Evolutionary conservation across 2,888 invertebrate genomes (phyloP), one percentile per base, ranked within the genome.

Genomic region (Apodemia hepburni): DNA sequence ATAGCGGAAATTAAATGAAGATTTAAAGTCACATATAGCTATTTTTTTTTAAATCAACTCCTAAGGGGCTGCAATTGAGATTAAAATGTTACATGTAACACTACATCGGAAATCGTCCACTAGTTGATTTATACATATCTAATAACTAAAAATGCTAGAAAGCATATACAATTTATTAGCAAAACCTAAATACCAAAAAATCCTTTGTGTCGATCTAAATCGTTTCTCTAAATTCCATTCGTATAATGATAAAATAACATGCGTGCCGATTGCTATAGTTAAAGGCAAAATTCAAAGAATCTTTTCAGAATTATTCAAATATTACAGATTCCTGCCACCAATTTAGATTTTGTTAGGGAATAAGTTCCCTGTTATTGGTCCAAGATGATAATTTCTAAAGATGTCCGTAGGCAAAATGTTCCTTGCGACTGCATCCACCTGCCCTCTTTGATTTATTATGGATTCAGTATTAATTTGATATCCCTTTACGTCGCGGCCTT

Each of bases 381-480:
- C 76, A 77, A 81, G 76, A 81, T 81, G 87, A 88, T 90, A 84
- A 89, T 89, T 87, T 87, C 84, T 80, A 80, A 87, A 86, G 83
- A 75, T 83, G 74, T 82, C 90, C 90, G 81, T 81, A 88, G 91
- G 91, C 90, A 71, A 87, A 83, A 84, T 82, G 80, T 81, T 79
- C 78, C 79, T 82, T 77, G 74, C 79, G 80, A 45, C 45, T 45
- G 45, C n/a, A 45, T 87, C 87, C 91, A 90, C 91, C 91, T 91
- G 91, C 90, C 87, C 78, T 73, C 75, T 84, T 85, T 90, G 91
- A 91, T 91, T 91, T 91, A 91, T 91, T 89, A 90, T 88, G 89
- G 85, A 91, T 90, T 90, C 90, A 88, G 84, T 87, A 91, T 89
- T 91, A 91, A 91, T 91, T 90, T 90, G 90, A 90, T 91, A 90